Base-by-base conservation (phyloP, 2,888 invertebrate species). In the Melinaea marsaeus region DNA sequence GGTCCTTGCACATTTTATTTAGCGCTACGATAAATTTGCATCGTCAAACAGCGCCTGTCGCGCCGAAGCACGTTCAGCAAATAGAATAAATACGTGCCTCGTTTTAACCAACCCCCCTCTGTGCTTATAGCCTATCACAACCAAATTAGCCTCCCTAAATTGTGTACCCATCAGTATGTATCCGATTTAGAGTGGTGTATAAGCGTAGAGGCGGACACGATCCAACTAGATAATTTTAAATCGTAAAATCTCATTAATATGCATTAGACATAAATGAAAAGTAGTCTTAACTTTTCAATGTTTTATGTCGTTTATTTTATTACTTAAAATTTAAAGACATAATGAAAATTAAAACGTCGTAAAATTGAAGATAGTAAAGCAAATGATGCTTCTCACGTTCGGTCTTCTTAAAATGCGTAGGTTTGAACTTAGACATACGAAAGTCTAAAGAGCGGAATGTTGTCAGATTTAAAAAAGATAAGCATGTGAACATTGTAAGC, bases 1-100 rank as follows among this genome's bases (percentile, higher is more conserved):
- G 80, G 79, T 80, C 74, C 81, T 79, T 78, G 78, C 78, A 83
- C 84, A 79, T 86, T 88, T 86, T 87, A 86, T 85, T 84, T 86
- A 88, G 80, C 83, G 81, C 79, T 79, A 80, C 84, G 83, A 88
- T 88, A 87, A 87, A 89, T 89, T 90, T 88, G 86, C 88, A 90
- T 90, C 84, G 80, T 81, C 86, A 88, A 90, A 88, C 85, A 87
- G 83, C 77, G 81, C 74, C 84, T 81, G 81, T 80, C 80, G 80
- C 80, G 78, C 76, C 77, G 83, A 79, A 77, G 87, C 90, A 90
- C 90, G 88, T 89, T 88, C 88, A 75, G 79, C 83, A 89, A 89
- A 90, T 88, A 88, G 84, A 88, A 86, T 88, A 86, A 89, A 88
- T 88, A 87, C 83, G 81, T 76, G 78, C 79, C 78, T 79, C 80